These are phyloP conservation scores for Pseudocheirus occidentalis DNA, from an alignment of 2,797 vertebrate species.

Conservation along the genomic window DNA sequence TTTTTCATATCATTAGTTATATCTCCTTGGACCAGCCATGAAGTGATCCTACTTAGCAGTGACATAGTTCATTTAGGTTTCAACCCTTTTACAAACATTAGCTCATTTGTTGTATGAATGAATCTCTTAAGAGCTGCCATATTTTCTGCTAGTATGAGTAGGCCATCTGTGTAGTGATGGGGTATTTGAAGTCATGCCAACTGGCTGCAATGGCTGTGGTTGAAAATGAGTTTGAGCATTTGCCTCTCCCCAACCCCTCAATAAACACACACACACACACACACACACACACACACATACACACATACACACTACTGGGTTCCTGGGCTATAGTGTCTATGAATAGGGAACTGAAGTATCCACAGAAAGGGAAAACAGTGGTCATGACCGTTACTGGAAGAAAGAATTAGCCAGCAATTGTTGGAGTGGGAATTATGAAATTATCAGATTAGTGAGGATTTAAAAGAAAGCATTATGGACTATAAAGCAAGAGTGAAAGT, in stretches of 20 bases:
- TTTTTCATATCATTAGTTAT: neutral
- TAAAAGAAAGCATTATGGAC: neutral
- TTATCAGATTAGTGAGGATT: neutral
- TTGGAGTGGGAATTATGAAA: constrained; percentile 1
- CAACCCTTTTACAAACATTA: constrained; percentile 8
- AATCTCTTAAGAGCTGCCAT: constrained; percentile 24
- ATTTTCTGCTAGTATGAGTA: constrained; percentile 33
- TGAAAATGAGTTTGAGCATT: constrained; percentile 19
- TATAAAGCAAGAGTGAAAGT: neutral
- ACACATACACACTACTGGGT: neutral
- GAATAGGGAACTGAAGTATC: neutral
- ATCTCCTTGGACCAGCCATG: neutral
- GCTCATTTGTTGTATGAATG: constrained; percentile 14
- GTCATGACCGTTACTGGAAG: neutral
- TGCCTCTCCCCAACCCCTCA: neutral
- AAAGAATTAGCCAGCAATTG: constrained; percentile 15
- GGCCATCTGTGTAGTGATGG: constrained; percentile 49
- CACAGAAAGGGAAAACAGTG: neutral
- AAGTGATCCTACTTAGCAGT: neutral
- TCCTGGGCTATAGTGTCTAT: neutral
- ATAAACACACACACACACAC: neutral
- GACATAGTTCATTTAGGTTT: constrained; percentile 8
- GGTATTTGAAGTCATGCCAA: constrained; percentile 34
- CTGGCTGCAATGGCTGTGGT: constrained; percentile 37
- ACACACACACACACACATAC: neutral